A percentile compares a stretch with the other conserved stretches of the same genome.
Evolutionary conservation across 2,797 vertebrate genomes (phyloP).

Genomic region (Tenualosa ilisha): DNA sequence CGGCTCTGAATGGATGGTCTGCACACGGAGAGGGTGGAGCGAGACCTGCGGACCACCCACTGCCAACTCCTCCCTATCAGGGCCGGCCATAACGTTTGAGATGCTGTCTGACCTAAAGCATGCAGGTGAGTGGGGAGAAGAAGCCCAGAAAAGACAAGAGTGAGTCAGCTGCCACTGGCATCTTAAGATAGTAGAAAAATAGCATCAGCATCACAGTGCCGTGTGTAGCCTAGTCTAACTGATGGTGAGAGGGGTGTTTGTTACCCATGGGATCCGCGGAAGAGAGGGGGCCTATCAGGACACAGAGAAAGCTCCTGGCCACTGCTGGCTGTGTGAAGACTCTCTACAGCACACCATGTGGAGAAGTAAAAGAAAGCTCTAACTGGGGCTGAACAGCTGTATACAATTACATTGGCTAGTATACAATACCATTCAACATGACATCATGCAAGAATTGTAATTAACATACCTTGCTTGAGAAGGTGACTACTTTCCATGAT

Average conservation of each 20-base stretch:
- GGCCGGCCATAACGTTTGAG: neutral
- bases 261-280: neutral
- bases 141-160: neutral
- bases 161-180: too few species aligned
- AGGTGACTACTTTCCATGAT: slow-evolving; percentile 64
- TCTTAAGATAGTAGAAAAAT: neutral
- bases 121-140: too few species aligned
- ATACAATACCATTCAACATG: too few species aligned
- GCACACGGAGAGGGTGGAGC: slow-evolving; percentile 49
- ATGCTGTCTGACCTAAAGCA: slow-evolving; percentile 27
- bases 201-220: neutral
- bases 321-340: neutral
- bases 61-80: neutral
- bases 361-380: neutral
- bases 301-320: neutral
- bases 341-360: neutral
- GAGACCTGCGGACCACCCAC: slow-evolving; percentile 38
- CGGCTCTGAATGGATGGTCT: slow-evolving; percentile 49
- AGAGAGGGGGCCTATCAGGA: neutral
- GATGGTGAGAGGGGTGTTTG: neutral
- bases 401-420: too few species aligned
- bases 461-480: slow-evolving; percentile 51
- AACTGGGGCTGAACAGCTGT: neutral
- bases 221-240: neutral
- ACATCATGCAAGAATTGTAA: too few species aligned